Evolutionary conservation across 2,888 invertebrate genomes (phyloP).

Genomic region (Eupeodes latifasciatus): DNA sequence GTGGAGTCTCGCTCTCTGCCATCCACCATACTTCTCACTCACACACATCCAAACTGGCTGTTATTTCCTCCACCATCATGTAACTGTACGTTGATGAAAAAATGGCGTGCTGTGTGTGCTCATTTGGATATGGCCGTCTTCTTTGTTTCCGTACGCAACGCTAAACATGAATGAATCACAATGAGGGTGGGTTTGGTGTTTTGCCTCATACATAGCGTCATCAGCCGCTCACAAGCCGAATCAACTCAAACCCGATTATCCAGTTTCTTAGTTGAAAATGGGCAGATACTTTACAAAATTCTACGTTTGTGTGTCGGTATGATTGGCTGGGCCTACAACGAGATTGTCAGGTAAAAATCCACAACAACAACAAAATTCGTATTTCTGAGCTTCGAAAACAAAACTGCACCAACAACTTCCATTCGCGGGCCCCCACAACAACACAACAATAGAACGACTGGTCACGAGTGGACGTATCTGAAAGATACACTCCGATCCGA

Average conservation of each 20-base stretch:
- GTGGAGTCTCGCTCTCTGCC: slow-evolving; percentile 28
- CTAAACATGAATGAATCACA: background rate
- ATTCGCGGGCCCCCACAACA: slow-evolving; percentile 68
- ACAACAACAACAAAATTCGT: slow-evolving; percentile 39
- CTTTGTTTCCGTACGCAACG: slow-evolving; percentile 9
- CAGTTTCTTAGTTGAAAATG: slow-evolving; percentile 53
- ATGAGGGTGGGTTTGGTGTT: slow-evolving; percentile 43
- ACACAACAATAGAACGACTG: slow-evolving; percentile 84
- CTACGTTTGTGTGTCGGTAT: slow-evolving; percentile 45
- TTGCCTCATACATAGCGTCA: slow-evolving; percentile 26
- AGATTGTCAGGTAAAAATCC: slow-evolving; percentile 71
- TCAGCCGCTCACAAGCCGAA: background rate
- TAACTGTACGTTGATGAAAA: slow-evolving; percentile 25
- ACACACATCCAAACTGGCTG: background rate
- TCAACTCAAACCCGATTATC: slow-evolving; percentile 62
- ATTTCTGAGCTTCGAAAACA: slow-evolving; percentile 13
- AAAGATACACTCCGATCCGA: slow-evolving; percentile 61
- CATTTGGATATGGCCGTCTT: slow-evolving; percentile 54
- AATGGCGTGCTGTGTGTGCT: slow-evolving; percentile 64
- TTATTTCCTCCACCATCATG: slow-evolving; percentile 49
- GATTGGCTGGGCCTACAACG: slow-evolving; percentile 59
- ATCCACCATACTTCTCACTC: slow-evolving; percentile 30
- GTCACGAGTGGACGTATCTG: slow-evolving; percentile 82
- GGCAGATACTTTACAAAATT: slow-evolving; percentile 53
- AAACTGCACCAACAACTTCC: slow-evolving; percentile 74